These are phyloP conservation scores for Aphrocallistes beatrix DNA, from an alignment of 37 sponge, comb jelly and placozoan genomes.

Conservation along the genomic window DNA sequence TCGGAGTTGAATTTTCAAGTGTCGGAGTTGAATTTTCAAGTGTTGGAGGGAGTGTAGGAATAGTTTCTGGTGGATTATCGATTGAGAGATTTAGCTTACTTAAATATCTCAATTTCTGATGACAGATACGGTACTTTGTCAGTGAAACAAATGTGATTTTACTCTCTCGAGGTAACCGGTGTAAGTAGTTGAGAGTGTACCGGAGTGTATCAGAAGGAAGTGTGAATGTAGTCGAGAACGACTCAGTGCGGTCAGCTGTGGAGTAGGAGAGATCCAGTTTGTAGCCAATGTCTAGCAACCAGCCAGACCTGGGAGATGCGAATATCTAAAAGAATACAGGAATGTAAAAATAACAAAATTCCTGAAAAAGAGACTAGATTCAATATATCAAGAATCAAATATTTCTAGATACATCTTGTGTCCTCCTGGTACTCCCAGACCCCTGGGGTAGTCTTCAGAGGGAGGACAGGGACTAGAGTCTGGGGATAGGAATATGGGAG, in stretches of 20 bases:
- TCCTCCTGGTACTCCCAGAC: too few relatives aligned
- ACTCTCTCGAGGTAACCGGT: background rate
- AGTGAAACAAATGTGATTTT: background rate
- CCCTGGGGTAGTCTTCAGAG: too few relatives aligned
- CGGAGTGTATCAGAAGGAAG: background rate
- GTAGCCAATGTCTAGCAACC: background rate
- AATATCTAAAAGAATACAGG: background rate
- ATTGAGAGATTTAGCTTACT: too few relatives aligned
- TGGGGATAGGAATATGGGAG: too few relatives aligned
- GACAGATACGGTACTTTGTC: background rate
- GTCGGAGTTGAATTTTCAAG: too few relatives aligned
- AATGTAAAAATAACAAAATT: background rate
- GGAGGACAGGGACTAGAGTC: too few relatives aligned
- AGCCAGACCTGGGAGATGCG: background rate
- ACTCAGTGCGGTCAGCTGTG: background rate
- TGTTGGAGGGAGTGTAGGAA: too few relatives aligned
- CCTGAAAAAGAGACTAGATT: too few relatives aligned
- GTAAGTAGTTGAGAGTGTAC: background rate
- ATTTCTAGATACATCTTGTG: too few relatives aligned
- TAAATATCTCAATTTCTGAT: background rate
- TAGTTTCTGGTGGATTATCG: too few relatives aligned
- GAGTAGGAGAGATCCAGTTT: background rate
- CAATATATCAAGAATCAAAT: too few relatives aligned
- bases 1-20: too few relatives aligned
- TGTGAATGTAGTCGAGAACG: background rate